These are phyloP conservation scores for Marisa cornuarietis DNA, from an alignment of 1,140 invertebrate genomes.

Conservation along the genomic window DNA sequence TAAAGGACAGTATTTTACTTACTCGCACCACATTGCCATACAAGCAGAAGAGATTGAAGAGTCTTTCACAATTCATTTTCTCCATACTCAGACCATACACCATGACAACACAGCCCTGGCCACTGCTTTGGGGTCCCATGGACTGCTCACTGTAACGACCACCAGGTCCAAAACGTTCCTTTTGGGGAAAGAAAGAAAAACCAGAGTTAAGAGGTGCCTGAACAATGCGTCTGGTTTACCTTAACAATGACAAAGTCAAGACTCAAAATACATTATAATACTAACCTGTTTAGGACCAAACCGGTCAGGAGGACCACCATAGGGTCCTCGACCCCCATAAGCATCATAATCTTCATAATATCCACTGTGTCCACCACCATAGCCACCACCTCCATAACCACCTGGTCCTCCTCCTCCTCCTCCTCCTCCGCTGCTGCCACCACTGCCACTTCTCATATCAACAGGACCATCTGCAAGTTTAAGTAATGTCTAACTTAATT, in stretches of 20 bases:
- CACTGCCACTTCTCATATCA: constrained; percentile 26
- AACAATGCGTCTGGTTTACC: too few species aligned
- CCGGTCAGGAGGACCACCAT: constrained; percentile 33
- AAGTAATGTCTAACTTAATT: not conserved
- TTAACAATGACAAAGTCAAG: too few species aligned
- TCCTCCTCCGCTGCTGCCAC: constrained; percentile 25
- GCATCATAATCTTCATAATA: constrained; percentile 38
- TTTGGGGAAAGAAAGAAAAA: constrained; percentile 9
- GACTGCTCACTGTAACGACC: constrained; percentile 24
- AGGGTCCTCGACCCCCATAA: constrained; percentile 32
- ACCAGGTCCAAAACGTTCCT: constrained; percentile 33
- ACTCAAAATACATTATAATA: not conserved
- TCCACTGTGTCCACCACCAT: constrained; percentile 24
- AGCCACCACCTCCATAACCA: constrained; percentile 23
- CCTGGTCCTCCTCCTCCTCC: constrained; percentile 22
- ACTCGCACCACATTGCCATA: constrained; percentile 98
- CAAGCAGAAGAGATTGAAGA: constrained; percentile 99
- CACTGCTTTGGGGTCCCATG: constrained; percentile 60
- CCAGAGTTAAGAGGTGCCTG: not conserved
- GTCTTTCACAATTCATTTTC: constrained; percentile 92
- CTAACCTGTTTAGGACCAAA: constrained; percentile 29
- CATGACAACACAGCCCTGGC: constrained; percentile 94
- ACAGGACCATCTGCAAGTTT: constrained; percentile 31
- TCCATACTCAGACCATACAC: constrained; percentile 94
- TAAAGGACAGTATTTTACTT: constrained; percentile 63